Evolutionary conservation across 2,113 vertebrate species (phyloP), one percentile per base, ranked within the genome.

Genomic region (Dasyprocta punctata): DNA sequence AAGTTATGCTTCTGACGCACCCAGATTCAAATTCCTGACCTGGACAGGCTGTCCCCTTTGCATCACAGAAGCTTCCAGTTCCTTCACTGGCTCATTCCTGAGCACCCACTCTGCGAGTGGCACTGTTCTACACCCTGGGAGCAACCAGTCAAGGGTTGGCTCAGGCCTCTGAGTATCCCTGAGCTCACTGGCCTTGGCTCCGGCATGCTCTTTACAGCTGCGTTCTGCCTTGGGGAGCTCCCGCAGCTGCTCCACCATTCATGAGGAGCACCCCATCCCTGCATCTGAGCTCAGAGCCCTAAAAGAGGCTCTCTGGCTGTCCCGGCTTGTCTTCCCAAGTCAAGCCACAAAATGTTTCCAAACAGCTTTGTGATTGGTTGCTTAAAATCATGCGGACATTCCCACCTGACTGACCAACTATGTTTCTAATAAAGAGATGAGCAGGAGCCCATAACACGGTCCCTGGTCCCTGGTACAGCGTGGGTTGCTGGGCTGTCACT

Each of bases 341-440:
- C 33, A 96, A 92, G 44, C 1, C 54, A 84, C 41, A 87, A 60
- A 92, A 58, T 54, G 5, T 90, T 96, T 84, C 54, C 73, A 92
- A 88, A 7, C 22, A 73, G 12, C 7, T 63, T 95, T 94, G 44
- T 73, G 60, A 94, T 78, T 52, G 60, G 36, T 89, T 90, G 10
- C n/a, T 54, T 54, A 38, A 3, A 14, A 85, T 88, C 58, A 63
- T 17, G 7, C 49, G 58, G 19, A 9, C n/a, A 54, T 54, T 16
- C 20, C n/a, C 60, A 88, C 28, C 67, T 24, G 83, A 78, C 10
- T 22, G 84, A 83, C 7, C 17, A 80, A 86, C 36, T 73, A 1
- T 84, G 63, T 80, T 83, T 36, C 63, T 58, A 47, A 91, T 44
- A 3, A 71, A 26, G 44, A 90, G 52, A 41, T 86, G 58, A 86